Evolutionary conservation across 2,888 invertebrate species (phyloP).

Genomic region (Drosophila picticornis): DNA sequence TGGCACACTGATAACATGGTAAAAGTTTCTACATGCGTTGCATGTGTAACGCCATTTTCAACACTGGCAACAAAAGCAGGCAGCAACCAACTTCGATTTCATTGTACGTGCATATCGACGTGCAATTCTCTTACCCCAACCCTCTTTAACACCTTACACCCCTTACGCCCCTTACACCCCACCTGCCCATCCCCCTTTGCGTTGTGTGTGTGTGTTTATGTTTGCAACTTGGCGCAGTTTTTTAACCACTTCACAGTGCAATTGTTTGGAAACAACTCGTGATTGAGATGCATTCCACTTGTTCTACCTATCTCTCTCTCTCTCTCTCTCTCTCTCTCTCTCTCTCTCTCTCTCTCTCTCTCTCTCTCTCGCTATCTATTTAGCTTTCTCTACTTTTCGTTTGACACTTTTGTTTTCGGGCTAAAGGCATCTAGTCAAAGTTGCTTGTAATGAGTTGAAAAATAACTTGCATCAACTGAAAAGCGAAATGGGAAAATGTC

Average conservation of each 20-base stretch:
- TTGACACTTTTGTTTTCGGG: constrained; percentile 4
- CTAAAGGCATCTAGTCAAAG: constrained; percentile 13
- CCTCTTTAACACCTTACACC: neutral
- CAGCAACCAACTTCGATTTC: constrained; percentile 64
- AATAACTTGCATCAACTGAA: constrained; percentile 8
- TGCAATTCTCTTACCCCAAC: constrained; percentile 20
- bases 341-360: neutral
- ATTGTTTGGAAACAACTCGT: constrained; percentile 83
- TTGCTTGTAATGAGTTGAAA: constrained; percentile 37
- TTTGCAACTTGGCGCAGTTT: constrained; percentile 60
- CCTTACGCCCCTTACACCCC: no score
- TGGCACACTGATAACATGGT: constrained; percentile 71
- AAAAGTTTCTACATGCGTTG: constrained; percentile 66
- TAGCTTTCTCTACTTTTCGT: neutral
- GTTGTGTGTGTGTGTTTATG: constrained; percentile 37
- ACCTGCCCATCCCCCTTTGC: neutral
- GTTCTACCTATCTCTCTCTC: constrained; percentile 7
- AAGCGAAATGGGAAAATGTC: neutral
- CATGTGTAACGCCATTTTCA: constrained; percentile 62
- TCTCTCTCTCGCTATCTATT: neutral
- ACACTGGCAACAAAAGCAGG: constrained; percentile 47
- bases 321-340: neutral
- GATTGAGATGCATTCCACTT: constrained; percentile 66
- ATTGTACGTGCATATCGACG: constrained; percentile 71
- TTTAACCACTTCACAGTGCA: constrained; percentile 83